These are phyloP conservation scores for Papilio helenus DNA, from an alignment of 1,140 invertebrate species.

Conservation along the genomic window DNA sequence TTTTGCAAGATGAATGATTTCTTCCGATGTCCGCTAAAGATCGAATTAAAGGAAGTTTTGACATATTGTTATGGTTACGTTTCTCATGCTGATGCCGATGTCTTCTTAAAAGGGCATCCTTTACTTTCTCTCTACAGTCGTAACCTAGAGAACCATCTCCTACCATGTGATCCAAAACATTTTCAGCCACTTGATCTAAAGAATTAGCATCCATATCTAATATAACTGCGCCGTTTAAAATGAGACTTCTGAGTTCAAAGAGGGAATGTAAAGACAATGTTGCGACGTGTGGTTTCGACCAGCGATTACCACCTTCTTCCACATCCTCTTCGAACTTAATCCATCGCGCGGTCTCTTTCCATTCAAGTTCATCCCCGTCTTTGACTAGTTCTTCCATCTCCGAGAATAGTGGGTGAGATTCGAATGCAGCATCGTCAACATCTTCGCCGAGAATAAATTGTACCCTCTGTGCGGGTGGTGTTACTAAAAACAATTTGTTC, in stretches of 20 bases:
- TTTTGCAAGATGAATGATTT: conserved; percentile 97
- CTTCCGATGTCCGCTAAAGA: conserved; percentile 98
- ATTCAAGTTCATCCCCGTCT: conserved; percentile 95
- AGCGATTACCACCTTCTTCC: conserved; percentile 96
- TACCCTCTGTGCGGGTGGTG: conserved; percentile 94
- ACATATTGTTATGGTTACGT: conserved; percentile 90
- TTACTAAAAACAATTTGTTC: conserved; percentile 84
- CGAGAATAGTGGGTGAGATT: conserved; percentile 95
- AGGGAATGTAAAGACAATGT: conserved; percentile 95
- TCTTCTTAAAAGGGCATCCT: conserved; percentile 93
- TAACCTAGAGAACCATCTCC: conserved; percentile 89
- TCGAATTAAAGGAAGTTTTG: conserved; percentile 95
- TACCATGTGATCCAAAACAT: conserved; percentile 96
- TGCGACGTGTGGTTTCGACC: conserved; percentile 97
- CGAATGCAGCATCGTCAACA: conserved; percentile 91
- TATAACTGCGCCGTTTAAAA: conserved; percentile 95
- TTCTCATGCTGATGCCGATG: conserved; percentile 98
- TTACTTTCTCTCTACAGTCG: conserved; percentile 91
- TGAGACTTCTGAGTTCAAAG: conserved; percentile 93
- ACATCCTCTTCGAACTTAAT: conserved; percentile 98
- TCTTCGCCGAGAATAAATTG: conserved; percentile 98
- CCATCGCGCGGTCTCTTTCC: conserved; percentile 99
- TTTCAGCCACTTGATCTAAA: conserved; percentile 94
- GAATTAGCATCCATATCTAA: conserved; percentile 94
- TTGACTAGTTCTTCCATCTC: conserved; percentile 97